phyloP scores from a whole-genome alignment of 2,888 invertebrate species.

The Balanococcus diminutus region DNA sequence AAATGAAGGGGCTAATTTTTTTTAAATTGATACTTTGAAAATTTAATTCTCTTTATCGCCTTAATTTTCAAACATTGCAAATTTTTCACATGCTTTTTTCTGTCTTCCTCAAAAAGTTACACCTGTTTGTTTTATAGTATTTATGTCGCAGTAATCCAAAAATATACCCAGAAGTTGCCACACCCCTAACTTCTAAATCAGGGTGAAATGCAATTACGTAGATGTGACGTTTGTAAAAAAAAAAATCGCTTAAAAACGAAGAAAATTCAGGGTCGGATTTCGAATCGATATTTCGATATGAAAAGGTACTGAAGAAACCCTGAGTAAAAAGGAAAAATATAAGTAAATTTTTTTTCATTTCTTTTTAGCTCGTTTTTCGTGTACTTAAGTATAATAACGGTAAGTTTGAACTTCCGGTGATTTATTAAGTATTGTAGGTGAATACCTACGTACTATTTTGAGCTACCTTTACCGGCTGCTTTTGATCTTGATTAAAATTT shows the following conservation, averaged over 20 bases:
- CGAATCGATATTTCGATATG: background rate
- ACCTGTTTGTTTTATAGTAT: no score
- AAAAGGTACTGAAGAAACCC: background rate
- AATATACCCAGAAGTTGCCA: background rate
- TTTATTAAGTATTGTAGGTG: background rate
- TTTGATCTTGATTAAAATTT: conserved; percentile 31
- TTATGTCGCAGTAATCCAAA: no score
- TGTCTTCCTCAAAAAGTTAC: no score
- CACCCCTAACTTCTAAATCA: background rate
- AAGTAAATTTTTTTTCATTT: conserved; percentile 14
- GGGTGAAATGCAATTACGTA: no score
- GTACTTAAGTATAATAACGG: background rate
- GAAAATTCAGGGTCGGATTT: background rate
- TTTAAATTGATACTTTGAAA: no score
- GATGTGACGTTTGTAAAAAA: no score
- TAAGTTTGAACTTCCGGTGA: conserved; percentile 7
- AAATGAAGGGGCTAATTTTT: no score
- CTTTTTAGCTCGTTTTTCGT: background rate
- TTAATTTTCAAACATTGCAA: no score
- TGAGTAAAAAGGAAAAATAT: background rate
- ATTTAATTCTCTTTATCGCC: no score
- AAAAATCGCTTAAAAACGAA: background rate
- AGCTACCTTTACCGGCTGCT: background rate
- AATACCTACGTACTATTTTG: background rate
- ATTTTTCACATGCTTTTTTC: no score